Evolutionary conservation across 2,113 vertebrate genomes (phyloP).

Genomic region (Amblyopsis rosae): DNA sequence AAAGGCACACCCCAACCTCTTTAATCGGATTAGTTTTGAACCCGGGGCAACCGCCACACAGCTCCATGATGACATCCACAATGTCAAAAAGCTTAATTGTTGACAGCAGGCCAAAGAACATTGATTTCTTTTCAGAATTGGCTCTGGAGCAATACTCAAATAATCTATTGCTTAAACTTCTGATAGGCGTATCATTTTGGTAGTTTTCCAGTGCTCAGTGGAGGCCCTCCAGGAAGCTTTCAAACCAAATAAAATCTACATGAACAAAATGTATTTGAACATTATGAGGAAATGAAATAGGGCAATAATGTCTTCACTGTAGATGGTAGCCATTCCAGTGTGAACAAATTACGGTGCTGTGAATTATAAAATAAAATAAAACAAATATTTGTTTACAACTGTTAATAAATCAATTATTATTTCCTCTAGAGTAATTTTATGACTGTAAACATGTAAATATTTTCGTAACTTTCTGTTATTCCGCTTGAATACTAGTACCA

Average conservation of each 20-base stretch:
- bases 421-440: too few relatives aligned
- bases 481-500: too few relatives aligned
- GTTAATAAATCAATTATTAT: too few relatives aligned
- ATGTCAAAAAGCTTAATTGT: conserved; percentile 44
- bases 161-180: conserved; percentile 5
- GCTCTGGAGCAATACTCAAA: neutral
- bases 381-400: too few relatives aligned
- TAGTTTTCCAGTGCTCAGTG: neutral
- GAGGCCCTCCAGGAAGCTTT: neutral
- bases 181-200: neutral
- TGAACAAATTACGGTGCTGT: neutral
- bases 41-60: neutral
- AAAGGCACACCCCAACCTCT: too few relatives aligned
- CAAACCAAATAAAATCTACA: neutral
- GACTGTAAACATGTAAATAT: too few relatives aligned
- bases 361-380: too few relatives aligned
- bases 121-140: conserved; percentile 15
- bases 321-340: neutral
- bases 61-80: conserved; percentile 15
- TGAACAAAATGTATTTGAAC: neutral
- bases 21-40: neutral
- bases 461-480: too few relatives aligned
- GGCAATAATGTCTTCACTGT: neutral
- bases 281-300: neutral
- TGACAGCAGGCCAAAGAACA: conserved; percentile 8